These are phyloP conservation scores for Lasioglossum calceatum DNA, from an alignment of 2,888 invertebrate species.

Conservation along the genomic window DNA sequence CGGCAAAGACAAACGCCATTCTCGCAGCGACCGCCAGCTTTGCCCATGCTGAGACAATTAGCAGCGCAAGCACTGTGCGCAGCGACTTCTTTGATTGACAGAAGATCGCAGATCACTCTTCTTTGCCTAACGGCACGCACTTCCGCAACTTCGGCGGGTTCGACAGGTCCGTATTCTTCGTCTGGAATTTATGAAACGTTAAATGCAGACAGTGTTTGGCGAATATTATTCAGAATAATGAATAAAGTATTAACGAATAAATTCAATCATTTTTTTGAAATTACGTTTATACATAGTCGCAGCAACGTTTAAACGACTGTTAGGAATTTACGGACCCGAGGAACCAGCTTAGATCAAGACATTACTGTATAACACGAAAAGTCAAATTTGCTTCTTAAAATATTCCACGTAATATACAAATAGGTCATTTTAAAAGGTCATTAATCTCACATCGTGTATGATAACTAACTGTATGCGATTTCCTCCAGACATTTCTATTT, in stretches of 20 bases:
- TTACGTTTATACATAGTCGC: too few species aligned
- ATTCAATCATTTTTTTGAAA: too few species aligned
- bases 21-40: constrained; percentile 78
- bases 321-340: too few species aligned
- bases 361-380: not conserved
- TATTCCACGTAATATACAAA: too few species aligned
- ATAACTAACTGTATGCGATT: too few species aligned
- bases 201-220: not conserved
- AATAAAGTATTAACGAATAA: not conserved
- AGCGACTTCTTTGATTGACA: constrained; percentile 66
- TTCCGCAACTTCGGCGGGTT: not conserved
- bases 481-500: too few species aligned
- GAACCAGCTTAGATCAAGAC: too few species aligned
- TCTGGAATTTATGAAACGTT: not conserved
- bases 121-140: constrained; percentile 76
- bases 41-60: constrained; percentile 78
- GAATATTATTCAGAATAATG: not conserved
- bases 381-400: too few species aligned
- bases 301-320: too few species aligned
- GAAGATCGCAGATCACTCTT: constrained; percentile 79
- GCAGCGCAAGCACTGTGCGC: constrained; percentile 77
- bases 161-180: not conserved
- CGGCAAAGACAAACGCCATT: constrained; percentile 77
- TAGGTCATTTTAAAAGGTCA: too few species aligned
- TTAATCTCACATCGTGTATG: too few species aligned